Conservation (phyloP, 1,140 invertebrate genomes). For the Whitmania pigra region DNA sequence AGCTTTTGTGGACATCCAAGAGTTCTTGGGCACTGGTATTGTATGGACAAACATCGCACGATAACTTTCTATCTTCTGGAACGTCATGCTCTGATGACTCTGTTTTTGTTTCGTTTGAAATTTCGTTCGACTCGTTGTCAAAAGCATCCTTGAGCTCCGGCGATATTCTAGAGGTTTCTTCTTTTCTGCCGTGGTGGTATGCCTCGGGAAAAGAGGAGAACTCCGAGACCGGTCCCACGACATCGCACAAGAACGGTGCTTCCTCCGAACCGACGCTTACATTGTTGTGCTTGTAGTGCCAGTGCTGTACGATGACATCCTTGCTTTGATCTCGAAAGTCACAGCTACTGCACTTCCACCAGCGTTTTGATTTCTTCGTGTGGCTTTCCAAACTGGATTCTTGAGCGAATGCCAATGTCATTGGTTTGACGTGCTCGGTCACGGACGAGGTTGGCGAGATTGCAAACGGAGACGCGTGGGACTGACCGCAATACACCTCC, state of each 20-base stretch:
- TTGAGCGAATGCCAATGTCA: too few relatives aligned
- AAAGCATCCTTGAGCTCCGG: too few relatives aligned
- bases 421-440: constrained; percentile 6
- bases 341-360: constrained; percentile 37
- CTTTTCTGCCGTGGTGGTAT: constrained; percentile 8
- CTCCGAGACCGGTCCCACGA: constrained; percentile 58
- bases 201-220: constrained; percentile 50
- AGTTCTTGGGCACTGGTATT: constrained; percentile 51
- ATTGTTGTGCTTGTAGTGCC: constrained; percentile 21
- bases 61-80: constrained; percentile 26
- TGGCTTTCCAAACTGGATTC: background rate
- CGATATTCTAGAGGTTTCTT: too few relatives aligned
- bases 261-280: background rate
- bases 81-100: too few relatives aligned
- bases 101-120: too few relatives aligned
- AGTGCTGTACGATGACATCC: constrained; percentile 17
- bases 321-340: constrained; percentile 24
- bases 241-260: constrained; percentile 46
- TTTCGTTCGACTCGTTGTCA: too few relatives aligned
- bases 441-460: background rate
- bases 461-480: background rate
- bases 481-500: background rate
- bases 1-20: constrained; percentile 56
- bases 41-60: constrained; percentile 64
- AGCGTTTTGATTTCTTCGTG: background rate